These are phyloP conservation scores for Mormyrops boulengeri DNA, from an alignment of 2,797 vertebrate species.

Conservation along the genomic window DNA sequence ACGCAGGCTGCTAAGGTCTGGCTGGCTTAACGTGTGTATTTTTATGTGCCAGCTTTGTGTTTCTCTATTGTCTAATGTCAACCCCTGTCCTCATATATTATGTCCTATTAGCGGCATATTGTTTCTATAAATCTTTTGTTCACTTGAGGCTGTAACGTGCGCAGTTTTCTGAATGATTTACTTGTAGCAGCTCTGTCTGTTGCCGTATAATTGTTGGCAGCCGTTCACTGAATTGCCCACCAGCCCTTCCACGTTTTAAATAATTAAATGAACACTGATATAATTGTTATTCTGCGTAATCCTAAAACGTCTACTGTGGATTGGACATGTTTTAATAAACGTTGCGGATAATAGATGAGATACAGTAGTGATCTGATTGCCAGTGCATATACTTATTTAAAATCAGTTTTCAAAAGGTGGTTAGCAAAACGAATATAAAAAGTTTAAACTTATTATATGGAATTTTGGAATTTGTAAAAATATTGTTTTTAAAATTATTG, in stretches of 20 bases:
- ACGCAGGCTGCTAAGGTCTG: background rate
- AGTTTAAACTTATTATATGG: background rate
- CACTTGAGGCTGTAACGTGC: slow-evolving; percentile 1
- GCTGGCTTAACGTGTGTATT: background rate
- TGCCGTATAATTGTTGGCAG: background rate
- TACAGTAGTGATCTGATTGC: background rate
- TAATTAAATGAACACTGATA: slow-evolving; percentile 1
- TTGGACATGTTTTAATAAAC: background rate
- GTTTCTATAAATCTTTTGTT: slow-evolving; percentile 22
- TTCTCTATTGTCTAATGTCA: background rate
- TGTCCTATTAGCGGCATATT: background rate
- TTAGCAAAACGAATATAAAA: background rate
- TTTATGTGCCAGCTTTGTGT: background rate
- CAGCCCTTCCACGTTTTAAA: background rate
- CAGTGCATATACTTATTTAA: background rate
- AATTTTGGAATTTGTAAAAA: background rate
- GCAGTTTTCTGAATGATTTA: background rate
- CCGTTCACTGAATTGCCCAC: background rate
- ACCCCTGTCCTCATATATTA: background rate
- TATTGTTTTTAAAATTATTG: background rate
- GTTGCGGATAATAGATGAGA: background rate
- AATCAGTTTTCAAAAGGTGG: background rate
- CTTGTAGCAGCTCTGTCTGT: background rate
- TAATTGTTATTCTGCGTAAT: background rate
- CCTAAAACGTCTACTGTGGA: background rate